phyloP scores from a whole-genome alignment of 2,888 invertebrate genomes.

The Caenorhabditis sp. region DNA sequence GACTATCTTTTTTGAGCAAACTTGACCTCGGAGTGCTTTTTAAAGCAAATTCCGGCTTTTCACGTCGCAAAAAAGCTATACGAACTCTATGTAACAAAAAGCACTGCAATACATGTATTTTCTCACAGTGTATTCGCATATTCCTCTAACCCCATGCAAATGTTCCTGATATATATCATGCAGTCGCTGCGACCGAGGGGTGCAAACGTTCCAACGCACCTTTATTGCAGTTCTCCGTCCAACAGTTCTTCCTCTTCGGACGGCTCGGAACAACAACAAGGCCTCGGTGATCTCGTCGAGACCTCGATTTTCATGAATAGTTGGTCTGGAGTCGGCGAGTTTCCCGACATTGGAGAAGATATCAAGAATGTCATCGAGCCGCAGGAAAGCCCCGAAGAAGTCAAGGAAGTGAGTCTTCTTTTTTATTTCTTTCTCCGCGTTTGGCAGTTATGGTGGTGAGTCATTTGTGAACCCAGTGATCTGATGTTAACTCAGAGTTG shows the following conservation, averaged over 20 bases:
- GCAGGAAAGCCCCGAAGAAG: background rate
- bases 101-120: background rate
- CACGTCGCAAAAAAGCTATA: background rate
- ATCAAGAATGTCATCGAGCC: constrained; percentile 39
- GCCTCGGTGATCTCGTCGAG: constrained; percentile 21
- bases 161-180: constrained; percentile 23
- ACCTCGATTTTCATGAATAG: constrained; percentile 28
- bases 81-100: background rate
- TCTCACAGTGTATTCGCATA: background rate
- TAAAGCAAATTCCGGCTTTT: background rate
- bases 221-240: constrained; percentile 51
- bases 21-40: background rate
- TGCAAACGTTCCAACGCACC: background rate
- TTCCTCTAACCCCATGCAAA: constrained; percentile 10
- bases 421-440: background rate
- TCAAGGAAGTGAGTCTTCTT: constrained; percentile 35
- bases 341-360: constrained; percentile 45
- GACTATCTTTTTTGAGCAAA: constrained; percentile 3
- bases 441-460: background rate
- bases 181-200: background rate
- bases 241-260: constrained; percentile 50
- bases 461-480: constrained; percentile 5
- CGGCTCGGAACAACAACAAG: constrained; percentile 33
- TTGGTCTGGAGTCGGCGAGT: constrained; percentile 47
- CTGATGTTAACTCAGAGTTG: background rate